Base-by-base conservation (phyloP, 2,888 invertebrate genomes). In the Dolichomitus sp. region DNA sequence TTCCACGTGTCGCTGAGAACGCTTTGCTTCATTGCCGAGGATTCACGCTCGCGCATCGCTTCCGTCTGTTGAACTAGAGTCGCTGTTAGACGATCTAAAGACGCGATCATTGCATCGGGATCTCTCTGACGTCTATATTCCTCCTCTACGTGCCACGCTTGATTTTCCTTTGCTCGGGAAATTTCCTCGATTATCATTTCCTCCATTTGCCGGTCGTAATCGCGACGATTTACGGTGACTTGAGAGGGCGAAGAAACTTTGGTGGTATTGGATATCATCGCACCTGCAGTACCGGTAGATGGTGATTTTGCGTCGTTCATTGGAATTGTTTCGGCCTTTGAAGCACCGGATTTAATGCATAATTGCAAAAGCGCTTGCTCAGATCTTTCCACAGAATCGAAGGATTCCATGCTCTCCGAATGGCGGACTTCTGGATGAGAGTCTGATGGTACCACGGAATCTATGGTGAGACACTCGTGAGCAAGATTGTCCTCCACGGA, bases 1-100 rank as follows among this genome's bases (percentile, higher is more conserved):
- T 97, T 97, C 97, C 97, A 97, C 0, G 97, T 97, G 90, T 97
- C 97, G 19, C 95, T 95, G 0, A 91, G 84, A 30, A 90, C 87
- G 88, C 94, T 92, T 84, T 94, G 90, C 63, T 94, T 94, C 93
- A 94, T 92, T 12, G 91, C 82, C 12, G 85, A 86, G 0, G 90
- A 91, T 40, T 93, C 92, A 7, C 94, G 91, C 89, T 95, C 94
- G 0, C 95, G 94, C 84, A 96, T 93, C 81, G 96, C 96, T 84
- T 96, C 95, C 0, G 96, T 96, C 66, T 96, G 96, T 0, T 95
- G 95, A 0, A 96, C 96, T 59, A 96, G 93, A 85, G 96, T 95
- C 12, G 96, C 95, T 0, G 96, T 96, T 19, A 96, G 93, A 19
- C 96, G 94, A 89, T 96, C 96, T 70, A 96, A 94, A 0, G 96